Percentiles rank a stretch among this genome's conserved stretches.
These are phyloP conservation scores for Xestia rhomboidea DNA, from an alignment of 2,888 invertebrate species.

Conservation along the genomic window DNA sequence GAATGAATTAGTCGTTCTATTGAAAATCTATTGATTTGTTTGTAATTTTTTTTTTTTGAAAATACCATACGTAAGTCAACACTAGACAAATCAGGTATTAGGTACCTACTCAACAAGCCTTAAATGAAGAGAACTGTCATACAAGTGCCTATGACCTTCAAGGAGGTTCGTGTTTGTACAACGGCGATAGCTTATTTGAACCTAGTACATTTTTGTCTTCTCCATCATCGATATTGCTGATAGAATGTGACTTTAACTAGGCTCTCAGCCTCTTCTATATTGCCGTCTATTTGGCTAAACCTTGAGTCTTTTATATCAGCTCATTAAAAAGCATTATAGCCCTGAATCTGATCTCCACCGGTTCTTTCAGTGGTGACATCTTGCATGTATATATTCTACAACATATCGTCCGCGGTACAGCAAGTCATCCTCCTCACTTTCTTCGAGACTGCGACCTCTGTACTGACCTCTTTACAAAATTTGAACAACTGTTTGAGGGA, in stretches of 20 bases:
- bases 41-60: not conserved
- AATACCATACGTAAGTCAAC: not conserved
- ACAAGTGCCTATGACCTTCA: not conserved
- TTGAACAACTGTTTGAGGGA: slow-evolving; percentile 78
- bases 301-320: not conserved
- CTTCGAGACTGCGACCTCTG: slow-evolving; percentile 79
- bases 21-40: not conserved
- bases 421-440: slow-evolving; percentile 83
- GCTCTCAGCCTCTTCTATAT: not conserved
- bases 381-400: slow-evolving; percentile 66
- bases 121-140: not conserved
- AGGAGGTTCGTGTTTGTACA: not conserved
- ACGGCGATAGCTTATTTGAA: not conserved
- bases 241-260: not conserved
- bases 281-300: not conserved
- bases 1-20: not conserved
- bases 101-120: not conserved
- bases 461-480: slow-evolving; percentile 80
- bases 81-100: not conserved
- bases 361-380: slow-evolving; percentile 61
- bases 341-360: not conserved
- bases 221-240: not conserved
- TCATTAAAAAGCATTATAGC: not conserved
- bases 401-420: slow-evolving; percentile 60
- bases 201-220: not conserved